phyloP scores from a whole-genome alignment of 2,797 vertebrate species.

The Glyptemys insculpta region DNA sequence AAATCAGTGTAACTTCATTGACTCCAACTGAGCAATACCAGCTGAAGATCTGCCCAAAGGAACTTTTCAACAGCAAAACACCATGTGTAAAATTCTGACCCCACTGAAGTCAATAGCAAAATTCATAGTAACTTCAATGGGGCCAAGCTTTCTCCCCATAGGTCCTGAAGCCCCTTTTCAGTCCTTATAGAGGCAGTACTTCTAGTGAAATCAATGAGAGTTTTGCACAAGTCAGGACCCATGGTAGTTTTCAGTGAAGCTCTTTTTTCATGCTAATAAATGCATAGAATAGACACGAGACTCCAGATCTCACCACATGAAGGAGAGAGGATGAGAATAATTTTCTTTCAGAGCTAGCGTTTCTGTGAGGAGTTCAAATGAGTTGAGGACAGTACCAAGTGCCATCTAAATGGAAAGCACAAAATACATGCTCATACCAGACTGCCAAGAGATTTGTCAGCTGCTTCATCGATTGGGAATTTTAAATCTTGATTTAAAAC shows the following conservation, averaged over 20 bases:
- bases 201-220: neutral
- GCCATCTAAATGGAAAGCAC: neutral
- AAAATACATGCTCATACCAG: neutral
- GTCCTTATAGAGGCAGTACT: neutral
- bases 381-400: neutral
- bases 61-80: neutral
- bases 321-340: neutral
- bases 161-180: neutral
- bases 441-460: neutral
- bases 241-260: neutral
- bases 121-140: neutral
- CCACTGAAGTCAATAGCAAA: fast-evolving
- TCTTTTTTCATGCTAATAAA: neutral
- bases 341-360: neutral
- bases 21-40: neutral
- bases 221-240: neutral
- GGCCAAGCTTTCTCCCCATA: neutral
- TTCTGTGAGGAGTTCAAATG: neutral
- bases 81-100: neutral
- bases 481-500: neutral
- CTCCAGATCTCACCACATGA: neutral
- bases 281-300: neutral
- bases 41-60: neutral
- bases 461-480: constrained; percentile 2
- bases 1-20: neutral